These are phyloP conservation scores for Exocentrus adspersus DNA, from an alignment of 2,888 invertebrate species.

Conservation along the genomic window DNA sequence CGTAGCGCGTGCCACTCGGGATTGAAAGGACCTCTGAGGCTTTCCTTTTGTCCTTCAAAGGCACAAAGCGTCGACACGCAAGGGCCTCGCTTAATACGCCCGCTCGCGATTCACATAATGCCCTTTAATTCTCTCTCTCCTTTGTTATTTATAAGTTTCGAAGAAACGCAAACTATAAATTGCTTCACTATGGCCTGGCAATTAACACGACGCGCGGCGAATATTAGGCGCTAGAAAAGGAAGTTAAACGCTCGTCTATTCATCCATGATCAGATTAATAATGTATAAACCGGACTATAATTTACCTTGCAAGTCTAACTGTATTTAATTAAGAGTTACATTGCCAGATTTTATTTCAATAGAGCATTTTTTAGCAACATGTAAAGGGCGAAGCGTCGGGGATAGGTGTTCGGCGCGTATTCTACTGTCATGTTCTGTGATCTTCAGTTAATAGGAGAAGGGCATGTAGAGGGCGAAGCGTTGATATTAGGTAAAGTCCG, in stretches of 20 bases:
- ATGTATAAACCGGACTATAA: not conserved
- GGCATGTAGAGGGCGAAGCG: too few species aligned
- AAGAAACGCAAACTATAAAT: constrained; percentile 44
- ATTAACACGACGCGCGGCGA: constrained; percentile 13
- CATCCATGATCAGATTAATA: not conserved
- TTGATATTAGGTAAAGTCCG: too few species aligned
- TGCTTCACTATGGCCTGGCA: constrained; percentile 24
- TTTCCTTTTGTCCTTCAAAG: constrained; percentile 52
- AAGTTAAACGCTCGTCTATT: constrained; percentile 11
- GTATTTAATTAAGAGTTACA: not conserved
- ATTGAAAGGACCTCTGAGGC: constrained; percentile 26
- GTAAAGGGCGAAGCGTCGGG: too few species aligned
- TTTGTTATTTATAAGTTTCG: constrained; percentile 49
- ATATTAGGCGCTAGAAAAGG: constrained; percentile 7
- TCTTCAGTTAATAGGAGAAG: too few species aligned
- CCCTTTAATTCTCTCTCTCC: constrained; percentile 43
- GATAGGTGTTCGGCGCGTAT: too few species aligned
- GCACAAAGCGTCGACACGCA: constrained; percentile 54
- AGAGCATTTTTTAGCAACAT: too few species aligned
- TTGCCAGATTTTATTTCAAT: not conserved
- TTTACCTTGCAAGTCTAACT: not conserved
- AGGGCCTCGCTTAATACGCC: constrained; percentile 18
- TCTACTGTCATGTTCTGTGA: too few species aligned
- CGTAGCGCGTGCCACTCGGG: not conserved
- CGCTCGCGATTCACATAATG: constrained; percentile 38